Evolutionary conservation across 2,888 invertebrate genomes (phyloP).

Genomic region (Antitype chi): DNA sequence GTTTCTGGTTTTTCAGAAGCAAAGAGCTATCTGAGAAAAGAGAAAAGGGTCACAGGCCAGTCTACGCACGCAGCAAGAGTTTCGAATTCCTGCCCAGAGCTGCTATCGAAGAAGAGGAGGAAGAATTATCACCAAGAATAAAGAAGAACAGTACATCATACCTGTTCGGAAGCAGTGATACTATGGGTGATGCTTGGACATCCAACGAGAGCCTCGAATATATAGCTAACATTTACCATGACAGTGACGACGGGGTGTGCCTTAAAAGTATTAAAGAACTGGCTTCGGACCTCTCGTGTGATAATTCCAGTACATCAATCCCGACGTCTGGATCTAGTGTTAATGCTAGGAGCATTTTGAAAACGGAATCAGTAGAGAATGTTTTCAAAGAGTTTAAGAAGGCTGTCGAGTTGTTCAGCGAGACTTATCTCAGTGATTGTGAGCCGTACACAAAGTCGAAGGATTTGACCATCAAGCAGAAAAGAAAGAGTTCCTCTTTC

Average conservation of each 20-base stretch:
- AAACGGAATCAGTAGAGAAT: conserved; percentile 82
- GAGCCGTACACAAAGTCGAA: conserved; percentile 84
- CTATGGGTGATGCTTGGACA: conserved; percentile 82
- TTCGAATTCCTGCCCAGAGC: conserved; percentile 87
- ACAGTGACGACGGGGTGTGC: conserved; percentile 81
- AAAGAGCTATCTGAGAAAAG: conserved; percentile 78
- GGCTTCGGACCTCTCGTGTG: conserved; percentile 77
- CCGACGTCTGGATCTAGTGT: conserved; percentile 82
- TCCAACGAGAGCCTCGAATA: conserved; percentile 85
- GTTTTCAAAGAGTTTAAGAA: conserved; percentile 84
- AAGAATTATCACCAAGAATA: conserved; percentile 64
- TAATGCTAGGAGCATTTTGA: conserved; percentile 79
- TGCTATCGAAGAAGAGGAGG: conserved; percentile 78
- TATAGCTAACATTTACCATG: conserved; percentile 82
- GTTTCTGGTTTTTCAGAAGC: conserved; percentile 86
- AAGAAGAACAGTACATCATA: conserved; percentile 76
- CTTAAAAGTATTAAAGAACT: conserved; percentile 84
- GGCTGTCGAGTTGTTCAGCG: conserved; percentile 86
- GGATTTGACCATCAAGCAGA: conserved; percentile 73
- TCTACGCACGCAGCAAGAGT: conserved; percentile 86
- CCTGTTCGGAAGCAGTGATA: conserved; percentile 80
- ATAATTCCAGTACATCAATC: conserved; percentile 81
- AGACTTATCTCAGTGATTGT: conserved; percentile 86
- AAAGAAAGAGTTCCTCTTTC: conserved; percentile 84
- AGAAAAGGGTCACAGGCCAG: conserved; percentile 71